These are phyloP conservation scores for Oncopeltus fasciatus DNA, from an alignment of 1,140 invertebrate species.

Conservation along the genomic window DNA sequence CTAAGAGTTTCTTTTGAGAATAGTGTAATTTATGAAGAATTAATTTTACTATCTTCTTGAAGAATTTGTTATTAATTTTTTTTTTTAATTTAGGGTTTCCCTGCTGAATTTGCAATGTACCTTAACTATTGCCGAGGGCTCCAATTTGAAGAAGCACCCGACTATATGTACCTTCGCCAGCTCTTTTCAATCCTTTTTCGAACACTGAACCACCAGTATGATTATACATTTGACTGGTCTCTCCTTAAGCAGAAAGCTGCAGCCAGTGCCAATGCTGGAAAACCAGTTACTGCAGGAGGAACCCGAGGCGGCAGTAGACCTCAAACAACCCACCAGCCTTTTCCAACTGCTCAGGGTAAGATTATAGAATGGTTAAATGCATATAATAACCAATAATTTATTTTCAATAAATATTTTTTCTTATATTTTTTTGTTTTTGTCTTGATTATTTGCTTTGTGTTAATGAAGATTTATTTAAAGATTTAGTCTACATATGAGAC, in stretches of 20 bases:
- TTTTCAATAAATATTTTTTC: not conserved
- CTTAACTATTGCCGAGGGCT: slow-evolving; percentile 92
- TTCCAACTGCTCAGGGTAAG: not conserved
- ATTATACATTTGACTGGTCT: slow-evolving; percentile 99
- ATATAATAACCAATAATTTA: not conserved
- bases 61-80: not conserved
- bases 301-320: not conserved
- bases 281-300: not conserved
- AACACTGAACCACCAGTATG: slow-evolving; percentile 96
- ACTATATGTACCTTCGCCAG: slow-evolving; percentile 96
- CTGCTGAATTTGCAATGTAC: slow-evolving; percentile 96
- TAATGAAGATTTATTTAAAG: not conserved
- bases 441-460: not conserved
- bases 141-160: slow-evolving; percentile 88
- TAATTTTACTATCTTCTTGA: too few relatives aligned
- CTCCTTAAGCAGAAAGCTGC: slow-evolving; percentile 84
- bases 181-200: slow-evolving; percentile 96
- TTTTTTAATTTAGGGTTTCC: slow-evolving; percentile 54
- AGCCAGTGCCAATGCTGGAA: slow-evolving; percentile 14
- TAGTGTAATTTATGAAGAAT: too few relatives aligned
- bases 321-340: not conserved
- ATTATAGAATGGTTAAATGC: not conserved
- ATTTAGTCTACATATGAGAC: too few relatives aligned
- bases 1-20: too few relatives aligned
- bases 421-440: not conserved